Evolutionary conservation across 2,888 invertebrate genomes (phyloP).

Genomic region (Acanthosepion lycidas): DNA sequence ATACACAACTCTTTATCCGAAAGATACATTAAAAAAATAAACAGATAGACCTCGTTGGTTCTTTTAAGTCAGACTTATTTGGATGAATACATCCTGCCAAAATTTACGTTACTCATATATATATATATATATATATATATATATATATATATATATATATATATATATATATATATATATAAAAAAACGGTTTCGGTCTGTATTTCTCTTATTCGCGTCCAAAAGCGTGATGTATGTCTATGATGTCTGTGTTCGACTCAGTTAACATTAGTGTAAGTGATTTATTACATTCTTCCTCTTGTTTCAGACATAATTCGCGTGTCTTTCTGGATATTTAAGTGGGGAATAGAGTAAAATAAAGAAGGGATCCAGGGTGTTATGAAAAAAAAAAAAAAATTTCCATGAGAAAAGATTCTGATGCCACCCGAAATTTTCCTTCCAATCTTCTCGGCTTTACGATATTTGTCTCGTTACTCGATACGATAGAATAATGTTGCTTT

Average conservation of each 20-base stretch:
- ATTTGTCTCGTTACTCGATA: background rate
- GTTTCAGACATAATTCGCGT: background rate
- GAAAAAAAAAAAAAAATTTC: background rate
- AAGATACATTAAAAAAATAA: too few relatives aligned
- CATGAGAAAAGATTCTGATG: background rate
- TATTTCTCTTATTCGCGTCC: background rate
- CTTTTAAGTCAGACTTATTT: too few relatives aligned
- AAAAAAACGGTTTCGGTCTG: background rate
- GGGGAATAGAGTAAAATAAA: background rate
- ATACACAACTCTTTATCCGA: too few relatives aligned
- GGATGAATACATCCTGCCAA: too few relatives aligned
- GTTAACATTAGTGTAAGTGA: background rate
- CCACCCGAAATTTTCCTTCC: background rate
- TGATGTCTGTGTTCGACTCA: background rate
- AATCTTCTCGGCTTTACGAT: background rate
- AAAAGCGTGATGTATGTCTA: background rate
- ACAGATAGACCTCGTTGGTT: too few relatives aligned
- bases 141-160: background rate
- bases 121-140: background rate
- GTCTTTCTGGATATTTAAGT: background rate
- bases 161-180: background rate
- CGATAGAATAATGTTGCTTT: background rate
- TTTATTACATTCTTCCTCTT: background rate
- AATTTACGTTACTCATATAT: background rate
- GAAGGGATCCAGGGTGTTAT: background rate